These are phyloP conservation scores for Gasterosteus nipponicus DNA, from an alignment of 2,113 vertebrate genomes.

Conservation along the genomic window DNA sequence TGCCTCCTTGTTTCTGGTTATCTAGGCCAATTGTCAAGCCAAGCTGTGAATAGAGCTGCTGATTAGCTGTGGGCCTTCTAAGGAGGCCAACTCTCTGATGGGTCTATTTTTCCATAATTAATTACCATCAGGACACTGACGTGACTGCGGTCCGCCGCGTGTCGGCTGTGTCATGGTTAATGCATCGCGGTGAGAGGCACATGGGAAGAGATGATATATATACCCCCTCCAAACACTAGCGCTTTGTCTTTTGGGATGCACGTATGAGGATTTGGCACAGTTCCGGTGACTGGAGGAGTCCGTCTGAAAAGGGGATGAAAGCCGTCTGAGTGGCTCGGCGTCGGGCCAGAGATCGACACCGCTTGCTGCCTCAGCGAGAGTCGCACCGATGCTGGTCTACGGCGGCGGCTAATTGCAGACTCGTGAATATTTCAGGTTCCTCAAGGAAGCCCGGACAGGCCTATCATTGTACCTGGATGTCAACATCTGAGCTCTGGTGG, in stretches of 20 bases:
- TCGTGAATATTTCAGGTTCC: slow-evolving; percentile 72
- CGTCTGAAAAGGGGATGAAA: slow-evolving; percentile 52
- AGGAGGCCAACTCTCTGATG: slow-evolving; percentile 72
- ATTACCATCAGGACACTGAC: slow-evolving; percentile 66
- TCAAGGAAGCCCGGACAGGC: slow-evolving; percentile 54
- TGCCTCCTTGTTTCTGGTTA: slow-evolving; percentile 65
- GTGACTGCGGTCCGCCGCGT: slow-evolving; percentile 33
- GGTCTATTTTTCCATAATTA: slow-evolving; percentile 72
- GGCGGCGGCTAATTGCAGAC: slow-evolving; percentile 45
- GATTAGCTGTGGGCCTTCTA: slow-evolving; percentile 72
- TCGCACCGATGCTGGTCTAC: slow-evolving; percentile 20
- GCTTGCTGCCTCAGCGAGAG: slow-evolving; percentile 60
- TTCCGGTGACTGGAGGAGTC: slow-evolving; percentile 5
- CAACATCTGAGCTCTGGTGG: slow-evolving; percentile 63
- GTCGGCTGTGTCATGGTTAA: slow-evolving; percentile 43
- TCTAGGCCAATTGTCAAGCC: slow-evolving; percentile 71
- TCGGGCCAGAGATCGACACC: slow-evolving; percentile 32
- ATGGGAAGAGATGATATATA: slow-evolving; percentile 12
- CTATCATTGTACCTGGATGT: slow-evolving; percentile 68
- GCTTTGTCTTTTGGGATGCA: slow-evolving; percentile 26
- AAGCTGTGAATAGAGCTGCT: slow-evolving; percentile 54
- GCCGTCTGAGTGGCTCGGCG: slow-evolving; percentile 45
- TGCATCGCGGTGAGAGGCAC: slow-evolving; percentile 3
- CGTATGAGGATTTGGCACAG: not conserved
- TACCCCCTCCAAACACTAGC: not conserved